phyloP scores from a whole-genome alignment of 2,797 vertebrate species.

The Tinamus major region DNA sequence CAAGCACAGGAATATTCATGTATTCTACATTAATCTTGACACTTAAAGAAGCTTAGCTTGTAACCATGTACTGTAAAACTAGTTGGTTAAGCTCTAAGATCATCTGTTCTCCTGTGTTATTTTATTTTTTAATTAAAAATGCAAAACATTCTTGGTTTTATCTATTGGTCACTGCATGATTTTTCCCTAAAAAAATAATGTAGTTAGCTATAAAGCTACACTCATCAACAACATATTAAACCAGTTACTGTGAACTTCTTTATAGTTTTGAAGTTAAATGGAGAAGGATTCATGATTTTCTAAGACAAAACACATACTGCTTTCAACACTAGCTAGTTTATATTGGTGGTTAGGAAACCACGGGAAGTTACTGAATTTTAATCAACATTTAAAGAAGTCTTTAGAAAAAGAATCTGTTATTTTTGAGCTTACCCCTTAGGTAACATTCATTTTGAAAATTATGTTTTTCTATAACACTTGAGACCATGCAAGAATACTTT shows the following conservation, averaged over 20 bases:
- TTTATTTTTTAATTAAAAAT: too few relatives aligned
- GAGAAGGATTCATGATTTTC: not conserved
- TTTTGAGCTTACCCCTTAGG: not conserved
- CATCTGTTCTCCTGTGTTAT: not conserved
- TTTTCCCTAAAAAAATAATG: not conserved
- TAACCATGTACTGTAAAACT: not conserved
- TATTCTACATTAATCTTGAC: not conserved
- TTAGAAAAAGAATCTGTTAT: not conserved
- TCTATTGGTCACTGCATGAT: not conserved
- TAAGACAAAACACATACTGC: not conserved
- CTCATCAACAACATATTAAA: not conserved
- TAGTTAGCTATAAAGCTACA: not conserved
- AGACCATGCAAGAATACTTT: not conserved
- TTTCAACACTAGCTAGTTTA: conserved; percentile 26
- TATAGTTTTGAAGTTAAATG: not conserved
- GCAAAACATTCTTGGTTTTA: not conserved
- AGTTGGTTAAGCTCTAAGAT: not conserved
- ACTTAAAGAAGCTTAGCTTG: not conserved
- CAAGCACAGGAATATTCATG: not conserved
- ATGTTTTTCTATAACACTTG: not conserved
- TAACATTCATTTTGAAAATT: not conserved
- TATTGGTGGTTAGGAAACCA: not conserved
- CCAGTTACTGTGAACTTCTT: not conserved
- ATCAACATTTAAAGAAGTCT: not conserved
- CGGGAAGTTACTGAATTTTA: conserved; percentile 24